These are phyloP conservation scores for Nomia melanderi DNA, from an alignment of 1,140 invertebrate species.

Conservation along the genomic window DNA sequence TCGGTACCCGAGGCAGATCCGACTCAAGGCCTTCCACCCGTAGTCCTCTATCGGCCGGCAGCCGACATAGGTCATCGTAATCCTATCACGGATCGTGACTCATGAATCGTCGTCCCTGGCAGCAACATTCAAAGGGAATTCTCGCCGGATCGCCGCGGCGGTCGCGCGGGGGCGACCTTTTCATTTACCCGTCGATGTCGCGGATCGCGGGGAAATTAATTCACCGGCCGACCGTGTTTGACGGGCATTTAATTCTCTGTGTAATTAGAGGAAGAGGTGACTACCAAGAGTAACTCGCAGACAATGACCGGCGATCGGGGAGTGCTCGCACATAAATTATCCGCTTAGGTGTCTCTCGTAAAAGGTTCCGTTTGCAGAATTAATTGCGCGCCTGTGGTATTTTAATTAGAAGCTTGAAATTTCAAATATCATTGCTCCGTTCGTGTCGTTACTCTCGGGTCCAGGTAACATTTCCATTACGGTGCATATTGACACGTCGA, in stretches of 20 bases:
- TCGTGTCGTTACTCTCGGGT: no score
- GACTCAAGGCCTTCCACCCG: constrained; percentile 30
- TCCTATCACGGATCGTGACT: constrained; percentile 47
- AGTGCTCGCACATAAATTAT: no score
- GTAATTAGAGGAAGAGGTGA: not conserved
- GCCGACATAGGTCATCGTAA: constrained; percentile 47
- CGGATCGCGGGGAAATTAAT: not conserved
- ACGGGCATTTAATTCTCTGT: not conserved
- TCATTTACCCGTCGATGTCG: not conserved
- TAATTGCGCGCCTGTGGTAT: no score
- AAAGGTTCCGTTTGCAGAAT: no score
- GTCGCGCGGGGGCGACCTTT: constrained; percentile 18
- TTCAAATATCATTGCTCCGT: no score
- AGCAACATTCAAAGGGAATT: constrained; percentile 42
- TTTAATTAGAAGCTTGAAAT: no score
- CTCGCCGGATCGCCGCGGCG: constrained; percentile 6
- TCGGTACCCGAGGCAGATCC: constrained; percentile 15
- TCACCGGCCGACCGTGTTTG: not conserved
- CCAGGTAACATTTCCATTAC: no score
- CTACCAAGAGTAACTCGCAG: not conserved
- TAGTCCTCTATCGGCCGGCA: constrained; percentile 29
- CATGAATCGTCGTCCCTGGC: constrained; percentile 53
- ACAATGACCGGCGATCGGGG: no score
- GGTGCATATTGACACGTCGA: no score
- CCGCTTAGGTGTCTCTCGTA: no score